Conservation (phyloP, 2,113 vertebrate species). For the Butorides virescens region DNA sequence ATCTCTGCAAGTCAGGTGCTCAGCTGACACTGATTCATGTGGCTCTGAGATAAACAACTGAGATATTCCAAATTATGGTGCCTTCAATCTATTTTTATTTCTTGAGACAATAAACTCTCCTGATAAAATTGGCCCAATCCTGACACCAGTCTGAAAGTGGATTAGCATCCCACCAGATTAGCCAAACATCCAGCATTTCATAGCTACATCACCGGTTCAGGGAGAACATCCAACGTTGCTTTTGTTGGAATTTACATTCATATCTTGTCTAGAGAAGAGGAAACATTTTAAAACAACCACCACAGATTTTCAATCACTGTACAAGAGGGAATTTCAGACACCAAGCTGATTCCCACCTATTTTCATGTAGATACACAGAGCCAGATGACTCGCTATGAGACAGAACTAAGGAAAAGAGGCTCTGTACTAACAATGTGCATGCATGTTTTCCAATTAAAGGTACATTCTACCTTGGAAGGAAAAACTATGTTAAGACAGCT, state of each 20-base stretch:
- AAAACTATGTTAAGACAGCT: background rate
- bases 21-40: background rate
- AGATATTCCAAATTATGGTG: background rate
- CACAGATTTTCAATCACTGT: background rate
- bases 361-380: background rate
- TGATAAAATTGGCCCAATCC: background rate
- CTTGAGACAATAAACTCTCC: background rate
- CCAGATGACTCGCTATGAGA: background rate
- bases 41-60: background rate
- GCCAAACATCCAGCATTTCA: background rate
- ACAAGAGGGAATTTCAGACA: background rate
- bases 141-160: background rate
- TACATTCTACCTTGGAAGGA: background rate
- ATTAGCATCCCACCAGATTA: background rate
- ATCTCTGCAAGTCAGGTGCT: background rate
- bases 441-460: conserved; percentile 10
- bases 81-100: background rate
- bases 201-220: background rate
- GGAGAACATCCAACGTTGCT: background rate
- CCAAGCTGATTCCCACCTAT: background rate
- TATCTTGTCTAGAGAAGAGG: background rate
- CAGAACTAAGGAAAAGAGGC: background rate
- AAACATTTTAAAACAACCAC: background rate
- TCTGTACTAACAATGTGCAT: background rate
- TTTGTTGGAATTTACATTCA: background rate